Evolutionary conservation across 2,797 vertebrate genomes (phyloP).

Genomic region (Thalassophryne amazonica): DNA sequence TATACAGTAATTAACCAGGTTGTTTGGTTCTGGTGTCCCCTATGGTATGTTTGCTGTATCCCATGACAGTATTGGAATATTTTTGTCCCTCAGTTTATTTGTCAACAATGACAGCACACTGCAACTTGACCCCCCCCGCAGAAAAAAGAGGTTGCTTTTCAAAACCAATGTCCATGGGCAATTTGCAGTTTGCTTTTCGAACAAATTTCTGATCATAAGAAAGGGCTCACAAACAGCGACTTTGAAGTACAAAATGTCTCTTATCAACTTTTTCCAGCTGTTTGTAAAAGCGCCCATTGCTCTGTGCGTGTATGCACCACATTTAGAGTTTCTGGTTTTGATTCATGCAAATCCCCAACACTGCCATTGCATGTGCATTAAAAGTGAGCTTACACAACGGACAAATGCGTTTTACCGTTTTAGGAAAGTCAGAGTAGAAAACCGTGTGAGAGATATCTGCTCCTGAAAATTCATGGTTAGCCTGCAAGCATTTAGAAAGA

Average conservation of each 20-base stretch:
- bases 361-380: slow-evolving; percentile 52
- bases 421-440: slow-evolving; percentile 44
- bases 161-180: slow-evolving; percentile 52
- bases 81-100: slow-evolving; percentile 43
- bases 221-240: slow-evolving; percentile 41
- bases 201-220: slow-evolving; percentile 64
- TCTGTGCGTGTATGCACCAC: slow-evolving; percentile 13
- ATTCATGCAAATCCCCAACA: slow-evolving; percentile 58
- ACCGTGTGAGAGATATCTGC: slow-evolving; percentile 11
- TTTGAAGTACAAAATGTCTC: slow-evolving; percentile 68
- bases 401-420: slow-evolving; percentile 43
- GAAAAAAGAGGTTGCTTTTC: slow-evolving; percentile 51
- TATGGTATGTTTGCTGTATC: slow-evolving; percentile 44
- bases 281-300: slow-evolving; percentile 37
- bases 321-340: slow-evolving; percentile 43
- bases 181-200: slow-evolving; percentile 37
- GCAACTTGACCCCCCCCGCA: slow-evolving; percentile 25
- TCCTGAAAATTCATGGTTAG: slow-evolving; percentile 14
- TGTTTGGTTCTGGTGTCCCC: slow-evolving; percentile 44
- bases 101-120: slow-evolving; percentile 53
- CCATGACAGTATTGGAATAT: slow-evolving; percentile 38
- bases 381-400: slow-evolving; percentile 40
- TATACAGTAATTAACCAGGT: slow-evolving; percentile 58
- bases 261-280: slow-evolving; percentile 74
- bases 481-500: slow-evolving; percentile 16